A percentile compares a stretch with the other conserved stretches of the same genome.
These are phyloP conservation scores for Cerceris ruficornis DNA, from an alignment of 2,888 invertebrate species.

Conservation along the genomic window DNA sequence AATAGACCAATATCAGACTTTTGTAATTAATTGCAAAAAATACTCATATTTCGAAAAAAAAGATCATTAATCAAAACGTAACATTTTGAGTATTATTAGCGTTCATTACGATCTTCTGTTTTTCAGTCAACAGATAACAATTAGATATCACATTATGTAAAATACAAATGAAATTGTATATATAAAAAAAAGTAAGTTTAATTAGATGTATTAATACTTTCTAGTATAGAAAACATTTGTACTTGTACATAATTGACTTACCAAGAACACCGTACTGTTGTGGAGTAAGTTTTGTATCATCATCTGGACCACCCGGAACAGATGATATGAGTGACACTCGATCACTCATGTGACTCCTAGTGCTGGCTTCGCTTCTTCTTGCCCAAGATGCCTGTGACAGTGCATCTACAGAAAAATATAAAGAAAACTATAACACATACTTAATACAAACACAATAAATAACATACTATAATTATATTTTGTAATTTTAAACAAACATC, in stretches of 20 bases:
- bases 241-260: constrained; percentile 82
- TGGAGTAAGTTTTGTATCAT: constrained; percentile 88
- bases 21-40: too few relatives aligned
- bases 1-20: too few relatives aligned
- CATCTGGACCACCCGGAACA: constrained; percentile 81
- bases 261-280: constrained; percentile 95
- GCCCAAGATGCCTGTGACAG: constrained; percentile 80
- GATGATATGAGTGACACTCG: constrained; percentile 79
- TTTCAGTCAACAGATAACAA: too few relatives aligned
- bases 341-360: constrained; percentile 78
- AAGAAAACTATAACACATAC: background rate
- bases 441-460: background rate
- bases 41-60: too few relatives aligned
- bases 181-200: background rate
- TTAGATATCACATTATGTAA: too few relatives aligned
- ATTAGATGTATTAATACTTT: background rate
- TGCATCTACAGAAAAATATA: constrained; percentile 67
- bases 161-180: background rate
- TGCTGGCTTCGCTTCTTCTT: constrained; percentile 78
- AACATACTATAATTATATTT: background rate
- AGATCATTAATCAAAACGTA: too few relatives aligned
- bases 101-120: too few relatives aligned
- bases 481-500: background rate
- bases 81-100: too few relatives aligned
- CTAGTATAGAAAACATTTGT: background rate